Conservation (phyloP, 2,888 invertebrate species). For the Mimachlamys varia region DNA sequence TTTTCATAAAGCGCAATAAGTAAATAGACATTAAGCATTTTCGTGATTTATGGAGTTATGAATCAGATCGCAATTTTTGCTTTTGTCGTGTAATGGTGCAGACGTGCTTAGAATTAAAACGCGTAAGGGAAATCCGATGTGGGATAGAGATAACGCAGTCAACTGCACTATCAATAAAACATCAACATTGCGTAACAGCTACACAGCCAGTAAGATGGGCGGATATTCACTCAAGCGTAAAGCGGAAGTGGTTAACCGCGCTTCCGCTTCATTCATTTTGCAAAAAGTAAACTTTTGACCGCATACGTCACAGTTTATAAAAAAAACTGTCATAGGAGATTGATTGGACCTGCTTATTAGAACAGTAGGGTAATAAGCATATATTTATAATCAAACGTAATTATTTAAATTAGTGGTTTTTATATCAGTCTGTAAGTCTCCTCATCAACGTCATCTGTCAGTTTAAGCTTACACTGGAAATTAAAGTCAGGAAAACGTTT, state of each 20-base stretch:
- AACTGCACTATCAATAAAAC: neutral
- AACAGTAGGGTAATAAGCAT: neutral
- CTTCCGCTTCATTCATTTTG: neutral
- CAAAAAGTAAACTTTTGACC: neutral
- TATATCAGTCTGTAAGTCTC: neutral
- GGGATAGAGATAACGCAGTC: neutral
- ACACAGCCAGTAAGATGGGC: neutral
- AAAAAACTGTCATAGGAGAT: neutral
- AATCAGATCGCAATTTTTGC: neutral
- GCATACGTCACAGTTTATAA: neutral
- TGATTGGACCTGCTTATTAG: neutral
- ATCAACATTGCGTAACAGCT: neutral
- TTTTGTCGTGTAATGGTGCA: neutral
- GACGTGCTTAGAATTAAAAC: neutral
- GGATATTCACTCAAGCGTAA: constrained; percentile 23
- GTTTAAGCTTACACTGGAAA: neutral
- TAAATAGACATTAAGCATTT: neutral
- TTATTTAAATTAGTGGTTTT: constrained; percentile 20
- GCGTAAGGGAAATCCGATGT: neutral
- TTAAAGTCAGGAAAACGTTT: neutral
- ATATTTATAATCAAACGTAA: neutral
- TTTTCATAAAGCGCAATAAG: neutral
- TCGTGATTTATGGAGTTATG: neutral
- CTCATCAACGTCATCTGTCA: neutral
- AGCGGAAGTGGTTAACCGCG: constrained; percentile 19